Base-by-base conservation (phyloP, 1,140 invertebrate genomes). In the Venturia canescens region DNA sequence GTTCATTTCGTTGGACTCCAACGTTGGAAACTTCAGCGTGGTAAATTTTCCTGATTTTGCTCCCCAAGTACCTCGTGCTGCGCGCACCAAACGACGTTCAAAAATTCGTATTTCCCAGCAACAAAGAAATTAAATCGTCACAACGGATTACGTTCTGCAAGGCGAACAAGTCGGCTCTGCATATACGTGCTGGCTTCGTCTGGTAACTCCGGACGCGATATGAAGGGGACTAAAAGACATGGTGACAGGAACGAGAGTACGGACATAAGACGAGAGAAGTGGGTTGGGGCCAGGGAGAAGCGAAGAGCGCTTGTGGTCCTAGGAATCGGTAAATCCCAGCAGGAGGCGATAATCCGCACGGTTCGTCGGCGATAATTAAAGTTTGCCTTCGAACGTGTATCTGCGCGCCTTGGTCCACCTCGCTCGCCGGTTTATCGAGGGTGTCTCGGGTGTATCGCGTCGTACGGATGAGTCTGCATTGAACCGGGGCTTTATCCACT, bases 341-440 rank as follows among this genome's bases (percentile, higher is more conserved):
- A 53, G 72, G 72, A 60, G 6, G 72, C 72, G 72, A 76, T 76
- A 76, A 76, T 76, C 72, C 72, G 26, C n/a, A 60, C 38, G 72
- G 53, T 76, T 76, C 72, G 53, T 26, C 72, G 53, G 60, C 50
- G 50, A 76, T 76, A 76, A 76, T 76, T 60, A 76, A 76, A 76
- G 72, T 76, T 76, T 76, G 72, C 53, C 53, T 76, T 60, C 72
- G 50, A 76, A 76, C 72, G 50, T n/a, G n/a, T 53, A 53, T 53
- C 16, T 21, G n/a, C 50, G 15, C 38, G 50, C 18, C 16, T 53
- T 53, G n/a, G 50, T n/a, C 50, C 50, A 53, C 50, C 50, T 53
- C 3, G n/a, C n/a, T n/a, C n/a, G n/a, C 7, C 18, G 50, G n/a
- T n/a, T 53, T 53, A 21, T 2, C n/a, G 50, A 53, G 50, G 50